Evolutionary conservation across 2,888 invertebrate genomes (phyloP).

Genomic region (Agonum fuliginosum): DNA sequence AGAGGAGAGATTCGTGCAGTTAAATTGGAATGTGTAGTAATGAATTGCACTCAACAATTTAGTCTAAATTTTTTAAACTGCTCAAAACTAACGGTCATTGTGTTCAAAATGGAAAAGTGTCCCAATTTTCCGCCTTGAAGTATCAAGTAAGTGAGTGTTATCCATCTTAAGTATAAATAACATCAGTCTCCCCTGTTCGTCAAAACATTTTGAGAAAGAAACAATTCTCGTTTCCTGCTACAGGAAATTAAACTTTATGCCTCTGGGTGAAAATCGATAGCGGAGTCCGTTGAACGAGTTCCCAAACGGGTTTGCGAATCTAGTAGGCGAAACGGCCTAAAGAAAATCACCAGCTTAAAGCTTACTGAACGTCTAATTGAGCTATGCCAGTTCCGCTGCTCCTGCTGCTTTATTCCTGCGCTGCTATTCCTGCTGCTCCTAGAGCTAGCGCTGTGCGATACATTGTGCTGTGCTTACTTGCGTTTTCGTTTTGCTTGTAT

Average conservation of each 20-base stretch:
- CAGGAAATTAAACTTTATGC: conserved; percentile 59
- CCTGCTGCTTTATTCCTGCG: too few relatives aligned
- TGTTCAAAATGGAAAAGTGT: not conserved
- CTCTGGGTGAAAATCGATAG: conserved; percentile 52
- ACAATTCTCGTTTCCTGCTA: conserved; percentile 49
- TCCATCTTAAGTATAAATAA: conserved; percentile 49
- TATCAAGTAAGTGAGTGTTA: conserved; percentile 10
- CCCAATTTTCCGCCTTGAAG: not conserved
- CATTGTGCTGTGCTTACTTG: conserved; percentile 12
- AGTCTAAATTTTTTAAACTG: too few relatives aligned
- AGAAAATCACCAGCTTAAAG: conserved; percentile 32
- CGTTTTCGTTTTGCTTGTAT: conserved; percentile 13
- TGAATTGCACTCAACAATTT: too few relatives aligned
- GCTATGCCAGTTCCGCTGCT: not conserved
- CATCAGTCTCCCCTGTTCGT: conserved; percentile 32
- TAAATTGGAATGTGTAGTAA: too few relatives aligned
- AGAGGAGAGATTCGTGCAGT: too few relatives aligned
- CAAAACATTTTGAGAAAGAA: conserved; percentile 50
- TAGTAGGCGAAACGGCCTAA: conserved; percentile 34
- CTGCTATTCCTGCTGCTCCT: not conserved
- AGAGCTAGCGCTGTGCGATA: not conserved
- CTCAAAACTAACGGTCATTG: not conserved
- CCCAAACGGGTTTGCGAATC: conserved; percentile 17
- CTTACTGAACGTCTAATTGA: conserved; percentile 34
- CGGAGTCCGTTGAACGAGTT: conserved; percentile 7